Base-by-base conservation (phyloP, 1,140 invertebrate genomes). In the Aphis craccivora region DNA sequence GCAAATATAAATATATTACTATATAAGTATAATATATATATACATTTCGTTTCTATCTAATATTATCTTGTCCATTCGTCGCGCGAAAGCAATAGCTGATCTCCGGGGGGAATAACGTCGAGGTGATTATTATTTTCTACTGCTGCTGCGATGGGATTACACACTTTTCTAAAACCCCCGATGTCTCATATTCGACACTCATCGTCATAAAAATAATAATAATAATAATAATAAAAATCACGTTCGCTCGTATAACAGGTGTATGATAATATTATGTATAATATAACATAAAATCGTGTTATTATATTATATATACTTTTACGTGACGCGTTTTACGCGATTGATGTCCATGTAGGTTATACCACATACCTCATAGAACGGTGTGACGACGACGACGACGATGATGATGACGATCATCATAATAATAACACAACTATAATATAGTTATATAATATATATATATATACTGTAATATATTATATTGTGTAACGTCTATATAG, bases 361-460 rank as follows among this genome's bases (percentile, higher is more conserved):
- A 11, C 30, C n/a, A 0, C 18, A 76, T 76, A 76, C 30, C 60
- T 76, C 18, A n/a, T 35, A 86, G 43, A n/a, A 86, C 84, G 9
- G 25, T n/a, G 40, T 11, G 43, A 86, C 30, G 25, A 86, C 7
- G 55, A 60, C 0, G 55, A n/a, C 14, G 60, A 76, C 18, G 60
- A 76, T 76, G 60, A 76, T n/a, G 60, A 76, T n/a, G 60, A 76
- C 60, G 14, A 76, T 76, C 60, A 76, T 76, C 60, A 76, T 76
- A 76, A 76, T 35, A 67, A 76, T 35, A 76, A 76, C 60, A 76
- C 60, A 6, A 76, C 60, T 86, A 30, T 86, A 45, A 45, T 45
- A 45, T 40, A 40, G 37, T 40, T 40, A 40, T 40, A 40, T 40
- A 40, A 40, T 40, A 40, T 40, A 40, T 40, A 37, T 37, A 37